Evolutionary conservation across 2,888 invertebrate species (phyloP).

Genomic region (Odontothrips loti): DNA sequence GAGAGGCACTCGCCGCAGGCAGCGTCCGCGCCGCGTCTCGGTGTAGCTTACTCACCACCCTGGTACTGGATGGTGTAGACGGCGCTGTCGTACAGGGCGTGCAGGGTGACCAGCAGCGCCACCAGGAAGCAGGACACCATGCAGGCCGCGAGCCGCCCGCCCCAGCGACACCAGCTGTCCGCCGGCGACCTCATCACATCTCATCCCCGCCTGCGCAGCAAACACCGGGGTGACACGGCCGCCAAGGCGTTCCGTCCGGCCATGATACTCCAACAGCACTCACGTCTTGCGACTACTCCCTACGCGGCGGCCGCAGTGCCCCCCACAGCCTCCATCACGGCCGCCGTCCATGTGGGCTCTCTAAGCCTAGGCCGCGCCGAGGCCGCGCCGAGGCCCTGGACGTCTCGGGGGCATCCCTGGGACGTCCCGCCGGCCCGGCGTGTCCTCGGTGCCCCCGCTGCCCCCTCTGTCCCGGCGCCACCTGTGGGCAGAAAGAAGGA

Average conservation of each 20-base stretch:
- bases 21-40: not conserved
- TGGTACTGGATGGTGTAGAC: constrained; percentile 35
- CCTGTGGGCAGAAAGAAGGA: no score
- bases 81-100: constrained; percentile 37
- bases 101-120: constrained; percentile 37
- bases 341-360: no score
- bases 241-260: not conserved
- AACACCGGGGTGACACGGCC: not conserved
- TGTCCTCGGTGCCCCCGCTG: no score
- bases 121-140: constrained; percentile 33
- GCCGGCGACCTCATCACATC: not conserved
- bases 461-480: no score
- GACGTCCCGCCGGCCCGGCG: no score
- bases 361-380: no score
- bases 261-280: no score
- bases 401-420: no score
- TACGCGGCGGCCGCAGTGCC: no score
- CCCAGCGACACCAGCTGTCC: constrained; percentile 17
- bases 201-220: not conserved
- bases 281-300: no score
- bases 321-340: no score
- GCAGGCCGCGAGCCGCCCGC: constrained; percentile 33
- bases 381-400: no score
- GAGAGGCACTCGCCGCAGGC: not conserved
- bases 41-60: not conserved